Evolutionary conservation across 2,888 invertebrate species (phyloP), one percentile per base, ranked within the genome.

Genomic region (Pheosia gnoma): DNA sequence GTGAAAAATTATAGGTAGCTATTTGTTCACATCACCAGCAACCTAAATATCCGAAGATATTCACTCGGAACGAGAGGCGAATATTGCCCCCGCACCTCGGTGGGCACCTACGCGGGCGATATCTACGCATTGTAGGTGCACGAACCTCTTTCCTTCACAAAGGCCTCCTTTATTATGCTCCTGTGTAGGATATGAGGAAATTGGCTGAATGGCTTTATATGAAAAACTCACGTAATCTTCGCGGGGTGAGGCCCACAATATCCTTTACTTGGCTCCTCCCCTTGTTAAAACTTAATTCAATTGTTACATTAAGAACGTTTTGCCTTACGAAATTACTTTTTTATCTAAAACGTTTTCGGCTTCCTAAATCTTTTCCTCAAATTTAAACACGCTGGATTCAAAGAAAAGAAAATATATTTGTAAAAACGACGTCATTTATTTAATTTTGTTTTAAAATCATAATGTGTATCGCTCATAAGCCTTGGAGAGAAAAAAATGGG

Each of bases 181-280:
- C 86, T 87, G 85, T 90, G 88, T 89, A 87, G 90, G 89, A 89
- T 93, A 91, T 90, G 88, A 90, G 90, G 91, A 91, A 92, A 93
- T 93, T 92, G 93, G 91, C 87, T 90, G 89, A 91, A 92, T 92
- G 87, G 91, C 89, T 89, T 90, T 89, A 88, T 91, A 91, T 90
- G 89, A 92, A 93, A 93, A 92, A 91, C 87, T 91, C 89, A 76
- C 87, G 90, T 91, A 91, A 92, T 92, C 87, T 91, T 85, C 84
- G 84, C 79, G 77, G 84, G 87, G 86, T 85, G 83, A 85, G 84
- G 82, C 82, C 86, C 82, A 87, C 89, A 88, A 91, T 91, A 91
- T 89, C 84, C 86, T 85, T 84, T 85, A 88, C 85, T 88, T 84
- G 87, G 83, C 82, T 81, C 80, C 80, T 78, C 81, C 80, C 75